Conservation (phyloP, 2,797 vertebrate species). For the Sebastes minor region DNA sequence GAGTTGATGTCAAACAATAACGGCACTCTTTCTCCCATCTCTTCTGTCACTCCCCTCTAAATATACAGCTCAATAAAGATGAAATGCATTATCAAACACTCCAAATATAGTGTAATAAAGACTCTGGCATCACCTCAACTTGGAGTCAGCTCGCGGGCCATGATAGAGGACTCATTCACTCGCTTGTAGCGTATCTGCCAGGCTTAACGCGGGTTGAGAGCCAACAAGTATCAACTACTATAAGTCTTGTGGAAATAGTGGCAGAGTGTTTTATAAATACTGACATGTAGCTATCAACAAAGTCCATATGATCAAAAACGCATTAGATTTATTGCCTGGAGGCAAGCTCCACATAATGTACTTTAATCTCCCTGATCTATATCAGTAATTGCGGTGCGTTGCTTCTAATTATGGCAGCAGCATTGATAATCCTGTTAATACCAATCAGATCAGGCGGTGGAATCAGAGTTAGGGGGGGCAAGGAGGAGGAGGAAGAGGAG, state of each 20-base stretch:
- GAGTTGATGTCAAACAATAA: conserved; percentile 38
- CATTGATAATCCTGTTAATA: conserved; percentile 84
- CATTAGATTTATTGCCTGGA: conserved; percentile 65
- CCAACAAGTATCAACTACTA: conserved; percentile 46
- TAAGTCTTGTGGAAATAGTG: conserved; percentile 40
- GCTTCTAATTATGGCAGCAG: conserved; percentile 79
- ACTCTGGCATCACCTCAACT: conserved; percentile 20
- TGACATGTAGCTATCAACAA: conserved; percentile 56
- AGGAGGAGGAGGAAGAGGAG: conserved; percentile 45
- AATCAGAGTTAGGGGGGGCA: conserved; percentile 52
- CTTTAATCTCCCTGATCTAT: conserved; percentile 80
- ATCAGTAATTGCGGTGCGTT: conserved; percentile 80
- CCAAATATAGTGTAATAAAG: conserved; percentile 30
- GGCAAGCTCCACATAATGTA: conserved; percentile 72
- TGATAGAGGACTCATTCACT: conserved; percentile 6
- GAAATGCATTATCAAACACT: conserved; percentile 19
- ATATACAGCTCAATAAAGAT: conserved; percentile 43
- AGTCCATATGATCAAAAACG: conserved; percentile 66
- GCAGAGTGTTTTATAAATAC: conserved; percentile 49
- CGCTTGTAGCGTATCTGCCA: conserved; percentile 8
- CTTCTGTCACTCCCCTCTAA: conserved; percentile 11
- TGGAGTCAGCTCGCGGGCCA: not conserved
- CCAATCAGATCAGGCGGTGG: conserved; percentile 72
- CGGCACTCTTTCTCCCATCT: not conserved
- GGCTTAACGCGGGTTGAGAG: conserved; percentile 27